These are phyloP conservation scores for Melieria picta DNA, from an alignment of 2,888 invertebrate species.

Conservation along the genomic window DNA sequence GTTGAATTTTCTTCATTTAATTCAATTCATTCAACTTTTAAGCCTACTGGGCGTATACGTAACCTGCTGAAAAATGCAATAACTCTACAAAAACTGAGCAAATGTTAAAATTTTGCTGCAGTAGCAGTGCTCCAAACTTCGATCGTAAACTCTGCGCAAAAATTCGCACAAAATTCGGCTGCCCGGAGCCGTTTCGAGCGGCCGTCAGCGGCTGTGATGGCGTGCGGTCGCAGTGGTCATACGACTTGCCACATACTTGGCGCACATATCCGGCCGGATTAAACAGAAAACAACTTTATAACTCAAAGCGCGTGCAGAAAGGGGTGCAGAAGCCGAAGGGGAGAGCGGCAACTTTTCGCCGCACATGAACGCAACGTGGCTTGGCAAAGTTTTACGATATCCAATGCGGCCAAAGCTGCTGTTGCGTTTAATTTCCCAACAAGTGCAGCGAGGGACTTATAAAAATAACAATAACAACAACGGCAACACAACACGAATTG, in stretches of 20 bases:
- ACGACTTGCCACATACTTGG: background rate
- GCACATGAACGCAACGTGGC: background rate
- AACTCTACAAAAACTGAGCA: too few species aligned
- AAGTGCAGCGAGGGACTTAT: constrained; percentile 24
- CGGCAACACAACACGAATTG: constrained; percentile 33
- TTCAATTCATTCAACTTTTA: background rate
- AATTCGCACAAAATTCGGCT: background rate
- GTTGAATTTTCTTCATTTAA: too few species aligned
- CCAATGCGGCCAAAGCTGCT: constrained; percentile 2
- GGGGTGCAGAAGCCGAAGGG: background rate
- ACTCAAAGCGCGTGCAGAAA: constrained; percentile 3
- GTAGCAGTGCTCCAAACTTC: background rate
- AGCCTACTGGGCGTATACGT: background rate
- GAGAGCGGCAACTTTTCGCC: background rate
- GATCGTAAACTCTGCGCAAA: constrained; percentile 18
- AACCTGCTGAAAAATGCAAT: too few species aligned
- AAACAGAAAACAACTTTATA: constrained; percentile 13
- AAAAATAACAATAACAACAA: constrained; percentile 32
- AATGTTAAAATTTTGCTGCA: too few species aligned
- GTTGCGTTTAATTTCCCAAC: constrained; percentile 29
- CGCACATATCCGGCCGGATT: constrained; percentile 20
- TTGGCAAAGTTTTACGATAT: constrained; percentile 24
- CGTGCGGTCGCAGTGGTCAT: background rate
- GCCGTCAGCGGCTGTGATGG: background rate
- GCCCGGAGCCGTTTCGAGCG: background rate